These are phyloP conservation scores for Peromyscus aztecus DNA, from an alignment of 2,797 vertebrate genomes.

Conservation along the genomic window DNA sequence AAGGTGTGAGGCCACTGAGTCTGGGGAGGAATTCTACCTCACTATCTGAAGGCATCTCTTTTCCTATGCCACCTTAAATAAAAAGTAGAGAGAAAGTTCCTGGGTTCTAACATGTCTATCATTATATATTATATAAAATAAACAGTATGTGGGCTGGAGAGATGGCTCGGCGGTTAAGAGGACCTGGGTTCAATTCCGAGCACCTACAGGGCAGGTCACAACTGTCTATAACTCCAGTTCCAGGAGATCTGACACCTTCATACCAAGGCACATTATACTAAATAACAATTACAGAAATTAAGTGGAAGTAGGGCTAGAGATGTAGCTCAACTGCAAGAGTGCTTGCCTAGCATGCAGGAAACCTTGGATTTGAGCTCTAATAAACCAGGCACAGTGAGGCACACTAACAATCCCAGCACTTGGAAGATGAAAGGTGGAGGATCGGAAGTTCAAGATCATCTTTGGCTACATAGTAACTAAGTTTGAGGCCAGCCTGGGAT, in stretches of 20 bases:
- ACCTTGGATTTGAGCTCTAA: not conserved
- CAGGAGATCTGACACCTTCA: too few relatives aligned
- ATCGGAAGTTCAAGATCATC: not conserved
- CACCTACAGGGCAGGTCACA: too few relatives aligned
- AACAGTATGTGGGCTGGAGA: not conserved
- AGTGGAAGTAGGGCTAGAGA: not conserved
- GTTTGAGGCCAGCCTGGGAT: not conserved
- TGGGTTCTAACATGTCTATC: conserved; percentile 2
- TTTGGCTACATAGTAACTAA: not conserved
- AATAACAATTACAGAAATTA: conserved; percentile 61
- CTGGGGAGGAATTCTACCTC: not conserved
- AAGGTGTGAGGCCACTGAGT: not conserved
- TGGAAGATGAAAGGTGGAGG: not conserved
- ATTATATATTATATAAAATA: conserved; percentile 1
- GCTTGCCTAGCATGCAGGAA: not conserved
- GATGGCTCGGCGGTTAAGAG: too few relatives aligned
- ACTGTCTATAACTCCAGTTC: too few relatives aligned
- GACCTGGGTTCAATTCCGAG: too few relatives aligned
- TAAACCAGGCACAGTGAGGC: not conserved
- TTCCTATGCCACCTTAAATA: conserved; percentile 4
- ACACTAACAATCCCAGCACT: not conserved
- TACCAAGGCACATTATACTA: not conserved
- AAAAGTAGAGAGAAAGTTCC: conserved; percentile 44
- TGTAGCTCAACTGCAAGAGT: not conserved
- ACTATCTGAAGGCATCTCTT: conserved; percentile 8